phyloP scores from a whole-genome alignment of 2,113 vertebrate genomes.

The Penelope pileata region DNA sequence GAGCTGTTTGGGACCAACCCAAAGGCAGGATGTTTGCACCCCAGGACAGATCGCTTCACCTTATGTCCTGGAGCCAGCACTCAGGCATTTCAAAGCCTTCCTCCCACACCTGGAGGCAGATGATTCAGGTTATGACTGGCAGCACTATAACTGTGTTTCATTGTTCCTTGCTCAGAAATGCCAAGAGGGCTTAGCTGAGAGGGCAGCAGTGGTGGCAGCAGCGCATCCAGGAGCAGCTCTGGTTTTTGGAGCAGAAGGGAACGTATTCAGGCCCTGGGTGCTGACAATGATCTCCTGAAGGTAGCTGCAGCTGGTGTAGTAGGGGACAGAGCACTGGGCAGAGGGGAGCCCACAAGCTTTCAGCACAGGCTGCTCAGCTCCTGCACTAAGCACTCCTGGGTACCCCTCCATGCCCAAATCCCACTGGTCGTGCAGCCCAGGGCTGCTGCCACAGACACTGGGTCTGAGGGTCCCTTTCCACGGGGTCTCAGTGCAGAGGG shows the following conservation, averaged over 20 bases:
- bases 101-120: not conserved
- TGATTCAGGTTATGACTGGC: not conserved
- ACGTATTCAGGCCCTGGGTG: not conserved
- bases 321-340: not conserved
- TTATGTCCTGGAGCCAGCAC: not conserved
- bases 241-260: not conserved
- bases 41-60: not conserved
- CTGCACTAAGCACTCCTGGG: not conserved
- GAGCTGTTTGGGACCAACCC: not conserved
- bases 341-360: not conserved
- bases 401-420: not conserved
- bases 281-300: too few relatives aligned
- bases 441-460: rapidly evolving
- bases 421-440: not conserved
- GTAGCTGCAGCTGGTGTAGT: not conserved
- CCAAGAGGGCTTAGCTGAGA: too few relatives aligned
- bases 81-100: not conserved
- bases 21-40: not conserved
- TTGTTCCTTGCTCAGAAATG: too few relatives aligned
- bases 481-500: not conserved
- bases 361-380: not conserved
- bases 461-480: rapidly evolving
- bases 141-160: not conserved
- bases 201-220: not conserved
- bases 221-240: not conserved